A percentile compares a stretch with the other conserved stretches of the same genome.
Evolutionary conservation across 2,113 vertebrate genomes (phyloP).

Genomic region (Procavia capensis): DNA sequence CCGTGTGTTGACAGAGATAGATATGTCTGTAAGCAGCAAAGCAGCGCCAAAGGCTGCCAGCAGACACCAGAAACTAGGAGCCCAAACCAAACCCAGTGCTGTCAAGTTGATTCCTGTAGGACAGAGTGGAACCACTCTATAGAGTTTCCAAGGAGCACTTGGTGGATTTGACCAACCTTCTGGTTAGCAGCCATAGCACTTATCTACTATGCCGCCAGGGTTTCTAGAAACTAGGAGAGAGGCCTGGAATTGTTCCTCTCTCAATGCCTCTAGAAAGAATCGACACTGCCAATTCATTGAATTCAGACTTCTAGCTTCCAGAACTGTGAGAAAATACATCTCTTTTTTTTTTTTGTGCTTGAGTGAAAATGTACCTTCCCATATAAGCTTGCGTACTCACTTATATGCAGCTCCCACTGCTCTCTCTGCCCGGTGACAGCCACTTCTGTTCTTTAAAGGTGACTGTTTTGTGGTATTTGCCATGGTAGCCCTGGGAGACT

Average conservation of each 20-base stretch:
- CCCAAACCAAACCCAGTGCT: no score
- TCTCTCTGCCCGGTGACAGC: no score
- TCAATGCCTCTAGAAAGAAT: not conserved
- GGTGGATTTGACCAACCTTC: no score
- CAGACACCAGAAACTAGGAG: not conserved
- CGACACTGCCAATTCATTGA: not conserved
- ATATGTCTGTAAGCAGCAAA: not conserved
- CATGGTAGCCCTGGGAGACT: not conserved
- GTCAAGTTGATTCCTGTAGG: no score
- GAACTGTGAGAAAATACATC: not conserved
- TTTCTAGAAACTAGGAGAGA: not conserved
- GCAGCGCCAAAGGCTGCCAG: not conserved
- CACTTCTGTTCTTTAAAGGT: not conserved
- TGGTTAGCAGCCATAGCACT: no score
- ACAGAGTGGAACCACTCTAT: no score
- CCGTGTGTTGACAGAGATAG: not conserved
- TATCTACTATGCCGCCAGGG: no score
- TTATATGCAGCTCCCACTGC: no score
- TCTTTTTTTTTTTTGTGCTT: not conserved
- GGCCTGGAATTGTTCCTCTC: not conserved
- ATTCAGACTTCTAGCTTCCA: not conserved
- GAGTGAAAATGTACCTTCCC: no score
- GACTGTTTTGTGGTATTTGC: not conserved
- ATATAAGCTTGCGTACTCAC: no score
- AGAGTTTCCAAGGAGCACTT: no score